Evolutionary conservation across 2,888 invertebrate genomes (phyloP).

Genomic region (Andricus quercusramuli): DNA sequence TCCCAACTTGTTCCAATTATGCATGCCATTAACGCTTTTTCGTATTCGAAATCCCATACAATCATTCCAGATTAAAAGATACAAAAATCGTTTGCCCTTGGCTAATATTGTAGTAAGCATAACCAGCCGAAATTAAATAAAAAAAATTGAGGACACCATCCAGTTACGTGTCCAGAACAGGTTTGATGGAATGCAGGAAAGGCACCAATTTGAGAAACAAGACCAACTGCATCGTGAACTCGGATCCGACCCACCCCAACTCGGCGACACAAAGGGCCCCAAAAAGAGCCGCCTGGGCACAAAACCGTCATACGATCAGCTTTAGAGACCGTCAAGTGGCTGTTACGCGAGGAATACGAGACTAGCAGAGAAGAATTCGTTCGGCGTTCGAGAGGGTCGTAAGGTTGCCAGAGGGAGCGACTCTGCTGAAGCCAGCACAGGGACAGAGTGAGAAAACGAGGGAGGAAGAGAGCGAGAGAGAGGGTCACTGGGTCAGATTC

Average conservation of each 20-base stretch:
- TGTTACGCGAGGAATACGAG: slow-evolving; percentile 59
- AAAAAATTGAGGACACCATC: neutral
- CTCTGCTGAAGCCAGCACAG: slow-evolving; percentile 51
- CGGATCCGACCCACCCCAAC: slow-evolving; percentile 53
- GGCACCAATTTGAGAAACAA: slow-evolving; percentile 29
- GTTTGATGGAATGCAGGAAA: neutral
- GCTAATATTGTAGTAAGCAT: too few species aligned
- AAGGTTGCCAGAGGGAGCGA: slow-evolving; percentile 53
- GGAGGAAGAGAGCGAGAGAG: slow-evolving; percentile 54
- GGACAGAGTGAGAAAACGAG: slow-evolving; percentile 38
- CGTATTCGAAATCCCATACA: too few species aligned
- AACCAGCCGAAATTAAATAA: neutral
- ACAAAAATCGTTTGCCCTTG: too few species aligned
- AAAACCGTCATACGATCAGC: slow-evolving; percentile 61
- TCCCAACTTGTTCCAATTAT: too few species aligned
- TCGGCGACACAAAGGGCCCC: slow-evolving; percentile 52
- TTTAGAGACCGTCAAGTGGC: slow-evolving; percentile 64
- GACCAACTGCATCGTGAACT: slow-evolving; percentile 10
- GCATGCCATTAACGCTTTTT: too few species aligned
- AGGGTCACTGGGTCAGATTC: slow-evolving; percentile 77
- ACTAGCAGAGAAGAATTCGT: slow-evolving; percentile 58
- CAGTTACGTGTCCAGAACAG: neutral
- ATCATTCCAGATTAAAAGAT: too few species aligned
- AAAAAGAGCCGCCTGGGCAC: slow-evolving; percentile 52
- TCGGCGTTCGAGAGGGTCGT: slow-evolving; percentile 55